A percentile compares a stretch with the other conserved stretches of the same genome.
These are phyloP conservation scores for Leptinotarsa defecta DNA, from an alignment of 1,140 invertebrate genomes.

Conservation along the genomic window DNA sequence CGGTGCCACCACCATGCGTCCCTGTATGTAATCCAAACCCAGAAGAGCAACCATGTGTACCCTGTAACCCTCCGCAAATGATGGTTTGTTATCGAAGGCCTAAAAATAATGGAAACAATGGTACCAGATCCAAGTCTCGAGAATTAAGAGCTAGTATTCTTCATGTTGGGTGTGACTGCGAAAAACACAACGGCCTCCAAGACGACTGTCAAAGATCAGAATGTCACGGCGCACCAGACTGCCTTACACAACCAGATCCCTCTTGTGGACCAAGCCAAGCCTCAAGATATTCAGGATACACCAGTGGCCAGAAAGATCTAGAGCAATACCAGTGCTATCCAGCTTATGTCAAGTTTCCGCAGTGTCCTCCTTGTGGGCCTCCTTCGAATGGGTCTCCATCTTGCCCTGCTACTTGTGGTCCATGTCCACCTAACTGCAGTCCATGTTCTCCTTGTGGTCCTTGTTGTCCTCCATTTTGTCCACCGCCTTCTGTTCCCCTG, in stretches of 20 bases:
- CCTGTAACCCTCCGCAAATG: constrained; percentile 53
- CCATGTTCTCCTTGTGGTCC: constrained; percentile 12
- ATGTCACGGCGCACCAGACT: constrained; percentile 70
- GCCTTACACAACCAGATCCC: constrained; percentile 69
- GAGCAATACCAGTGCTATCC: constrained; percentile 52
- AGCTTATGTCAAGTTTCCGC: constrained; percentile 46
- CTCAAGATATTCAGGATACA: constrained; percentile 27
- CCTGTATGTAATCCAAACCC: constrained; percentile 46
- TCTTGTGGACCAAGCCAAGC: constrained; percentile 62
- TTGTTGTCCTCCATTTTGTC: constrained; percentile 11
- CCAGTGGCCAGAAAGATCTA: constrained; percentile 20
- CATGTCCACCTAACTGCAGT: constrained; percentile 31
- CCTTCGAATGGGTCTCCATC: constrained; percentile 9
- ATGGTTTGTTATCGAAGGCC: constrained; percentile 52
- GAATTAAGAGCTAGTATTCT: constrained; percentile 70
- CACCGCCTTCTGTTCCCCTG: constrained; percentile 44
- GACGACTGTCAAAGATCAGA: constrained; percentile 72
- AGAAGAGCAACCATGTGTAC: constrained; percentile 51
- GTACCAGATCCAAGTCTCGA: constrained; percentile 61
- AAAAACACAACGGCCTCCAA: constrained; percentile 70
- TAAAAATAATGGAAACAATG: not conserved
- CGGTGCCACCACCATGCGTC: constrained; percentile 48
- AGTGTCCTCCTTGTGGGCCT: constrained; percentile 39
- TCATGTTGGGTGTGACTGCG: constrained; percentile 72
- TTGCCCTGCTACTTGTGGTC: constrained; percentile 33